Evolutionary conservation across 1,140 invertebrate species (phyloP).

Genomic region (Lanistes nyassanus): DNA sequence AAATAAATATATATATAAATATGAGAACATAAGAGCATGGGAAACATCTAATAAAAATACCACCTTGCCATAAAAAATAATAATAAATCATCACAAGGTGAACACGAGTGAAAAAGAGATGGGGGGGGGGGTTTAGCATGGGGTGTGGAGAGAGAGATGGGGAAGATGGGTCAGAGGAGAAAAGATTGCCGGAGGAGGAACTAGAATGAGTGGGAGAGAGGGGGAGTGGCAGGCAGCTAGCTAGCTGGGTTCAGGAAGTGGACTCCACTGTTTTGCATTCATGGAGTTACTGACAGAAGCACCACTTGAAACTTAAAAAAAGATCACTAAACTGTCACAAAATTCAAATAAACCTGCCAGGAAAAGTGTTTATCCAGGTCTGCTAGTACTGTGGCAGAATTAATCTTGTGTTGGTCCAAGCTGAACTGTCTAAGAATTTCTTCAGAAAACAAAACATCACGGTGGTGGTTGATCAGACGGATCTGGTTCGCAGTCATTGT

Average conservation of each 20-base stretch:
- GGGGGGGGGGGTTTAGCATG: too few relatives aligned
- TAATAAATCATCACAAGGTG: too few relatives aligned
- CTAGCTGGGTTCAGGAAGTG: too few relatives aligned
- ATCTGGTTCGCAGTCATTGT: constrained; percentile 93
- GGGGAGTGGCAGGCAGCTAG: too few relatives aligned
- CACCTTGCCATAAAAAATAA: too few relatives aligned
- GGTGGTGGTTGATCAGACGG: constrained; percentile 82
- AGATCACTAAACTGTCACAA: not conserved
- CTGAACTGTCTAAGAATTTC: constrained; percentile 76
- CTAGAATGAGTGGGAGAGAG: constrained; percentile 2
- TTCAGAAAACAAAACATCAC: constrained; percentile 76
- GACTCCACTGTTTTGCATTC: not conserved
- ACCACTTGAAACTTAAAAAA: not conserved
- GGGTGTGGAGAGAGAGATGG: too few relatives aligned
- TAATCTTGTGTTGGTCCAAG: constrained; percentile 82
- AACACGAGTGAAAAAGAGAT: too few relatives aligned
- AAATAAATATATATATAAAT: too few relatives aligned
- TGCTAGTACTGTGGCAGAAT: constrained; percentile 84
- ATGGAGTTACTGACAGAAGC: not conserved
- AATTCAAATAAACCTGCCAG: constrained; percentile 68
- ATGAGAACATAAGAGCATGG: too few relatives aligned
- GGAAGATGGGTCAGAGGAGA: too few relatives aligned
- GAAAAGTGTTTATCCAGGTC: constrained; percentile 91
- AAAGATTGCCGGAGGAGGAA: not conserved
- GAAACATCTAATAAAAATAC: too few relatives aligned